These are phyloP conservation scores for Anser brachyrhynchus DNA, from an alignment of 2,113 vertebrate species.

Conservation along the genomic window DNA sequence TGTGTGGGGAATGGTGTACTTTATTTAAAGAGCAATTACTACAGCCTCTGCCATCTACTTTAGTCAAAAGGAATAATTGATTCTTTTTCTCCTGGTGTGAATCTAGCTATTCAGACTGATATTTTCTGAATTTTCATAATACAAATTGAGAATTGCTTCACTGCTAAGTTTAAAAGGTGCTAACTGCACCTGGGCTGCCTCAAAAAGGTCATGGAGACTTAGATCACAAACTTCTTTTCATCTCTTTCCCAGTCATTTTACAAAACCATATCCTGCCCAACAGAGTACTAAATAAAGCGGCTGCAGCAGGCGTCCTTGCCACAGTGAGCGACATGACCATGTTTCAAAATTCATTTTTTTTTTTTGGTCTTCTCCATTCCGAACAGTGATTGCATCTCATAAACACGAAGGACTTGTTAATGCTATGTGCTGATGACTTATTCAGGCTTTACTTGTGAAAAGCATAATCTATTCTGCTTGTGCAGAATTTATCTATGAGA, in stretches of 20 bases:
- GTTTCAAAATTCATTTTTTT: neutral
- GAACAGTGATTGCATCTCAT: neutral
- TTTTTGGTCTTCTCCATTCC: neutral
- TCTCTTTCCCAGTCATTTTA: neutral
- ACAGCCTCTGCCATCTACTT: slow-evolving; percentile 2
- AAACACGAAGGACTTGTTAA: neutral
- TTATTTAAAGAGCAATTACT: slow-evolving; percentile 50
- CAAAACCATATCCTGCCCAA: neutral
- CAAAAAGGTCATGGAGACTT: neutral
- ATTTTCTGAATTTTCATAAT: neutral
- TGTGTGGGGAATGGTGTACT: neutral
- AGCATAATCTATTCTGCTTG: neutral
- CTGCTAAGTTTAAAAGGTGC: neutral
- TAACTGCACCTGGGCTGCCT: neutral
- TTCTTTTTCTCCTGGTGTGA: neutral
- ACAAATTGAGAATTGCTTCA: neutral
- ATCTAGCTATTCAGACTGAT: neutral
- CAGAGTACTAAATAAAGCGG: neutral
- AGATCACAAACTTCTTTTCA: neutral
- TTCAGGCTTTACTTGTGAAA: neutral
- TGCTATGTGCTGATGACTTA: neutral
- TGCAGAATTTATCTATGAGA: neutral
- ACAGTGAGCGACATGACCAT: neutral
- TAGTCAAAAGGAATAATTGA: slow-evolving; percentile 12
- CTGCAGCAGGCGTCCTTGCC: neutral